Base-by-base conservation (phyloP, 2,888 invertebrate species). In the Epinotia bilunana region DNA sequence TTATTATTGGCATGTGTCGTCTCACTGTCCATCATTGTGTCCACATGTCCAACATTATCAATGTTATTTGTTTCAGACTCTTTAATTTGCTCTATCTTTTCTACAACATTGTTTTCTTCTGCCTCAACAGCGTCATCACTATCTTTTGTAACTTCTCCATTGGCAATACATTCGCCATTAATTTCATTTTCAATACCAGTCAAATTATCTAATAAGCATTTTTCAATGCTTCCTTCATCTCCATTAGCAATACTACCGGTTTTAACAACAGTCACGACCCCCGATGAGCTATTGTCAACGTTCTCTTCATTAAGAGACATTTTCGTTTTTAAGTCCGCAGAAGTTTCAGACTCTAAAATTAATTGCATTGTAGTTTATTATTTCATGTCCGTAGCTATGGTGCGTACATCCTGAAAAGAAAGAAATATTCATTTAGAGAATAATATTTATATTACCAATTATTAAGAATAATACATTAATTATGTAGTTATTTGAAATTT, bases 311-410 rank as follows among this genome's bases (percentile, higher is more conserved):
- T 84, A 33, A 89, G 76, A 3, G 85, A 84, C 93, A 93, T 94
- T 78, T 87, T 90, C 77, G 79, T 83, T 73, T 83, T 83, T 80
- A 89, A 83, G 74, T 85, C 85, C 81, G 85, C 79, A 76, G 83
- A 78, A 74, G 83, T 79, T 78, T 91, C 90, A 83, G 85, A 80
- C 76, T 89, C 87, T 78, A 89, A 79, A 83, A 91, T 89, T 84
- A 93, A 86, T 91, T 93, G 92, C 93, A 94, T 93, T 86, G 87
- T 92, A 90, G 89, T 91, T 83, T 88, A 88, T 82, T 84, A 70
- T 79, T 61, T 76, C 81, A 80, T 82, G 72, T 79, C 81, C 74
- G 72, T 71, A 73, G 77, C 81, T 80, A 80, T 78, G 73, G 77
- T 82, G 75, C 70, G 60, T 72, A 74, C 72, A 57, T 72, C 75